Base-by-base conservation (phyloP, 1,140 invertebrate genomes). In the Anoplophora glabripennis region DNA sequence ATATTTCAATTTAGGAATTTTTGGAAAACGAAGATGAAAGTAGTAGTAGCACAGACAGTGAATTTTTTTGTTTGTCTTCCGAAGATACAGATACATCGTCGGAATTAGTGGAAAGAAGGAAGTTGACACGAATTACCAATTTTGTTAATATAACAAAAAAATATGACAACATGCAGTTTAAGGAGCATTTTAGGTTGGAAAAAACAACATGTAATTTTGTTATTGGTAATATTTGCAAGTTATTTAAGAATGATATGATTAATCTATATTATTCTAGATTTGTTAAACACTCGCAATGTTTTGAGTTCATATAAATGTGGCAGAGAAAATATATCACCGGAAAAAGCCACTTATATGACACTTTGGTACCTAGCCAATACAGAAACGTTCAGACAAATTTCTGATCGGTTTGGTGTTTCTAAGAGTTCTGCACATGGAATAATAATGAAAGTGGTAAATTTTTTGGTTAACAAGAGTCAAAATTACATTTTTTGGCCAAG, bases 321-420 rank as follows among this genome's bases (percentile, higher is more conserved):
- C n/a, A n/a, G n/a, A n/a, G n/a, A n/a, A n/a, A n/a, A n/a, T n/a
- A n/a, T n/a, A n/a, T n/a, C n/a, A n/a, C n/a, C n/a, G n/a, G n/a
- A n/a, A n/a, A n/a, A 28, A 3, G 3, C 21, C 5, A 53, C 28
- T 3, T n/a, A 37, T 14, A 38, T 37, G 11, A 38, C 7, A 53
- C 18, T 53, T 37, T 53, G 15, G 40, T 35, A 37, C 33, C 12
- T n/a, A 34, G 33, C 37, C n/a, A 42, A 28, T 7, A 54, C 42
- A 10, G 42, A 42, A 45, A 12, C n/a, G 5, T 11, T 9, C 0
- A 42, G 53, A 14, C 18, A 54, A 34, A 34, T 44, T 21, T 28
- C 41, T 21, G 10, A 44, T 12, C 10, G 53, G 0, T 44, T 54
- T 44, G 41, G 40, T 1, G 12, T 54, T 7, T 10, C n/a, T 18